phyloP scores from a whole-genome alignment of 2,113 vertebrate genomes.

The Puffinus mauretanicus region DNA sequence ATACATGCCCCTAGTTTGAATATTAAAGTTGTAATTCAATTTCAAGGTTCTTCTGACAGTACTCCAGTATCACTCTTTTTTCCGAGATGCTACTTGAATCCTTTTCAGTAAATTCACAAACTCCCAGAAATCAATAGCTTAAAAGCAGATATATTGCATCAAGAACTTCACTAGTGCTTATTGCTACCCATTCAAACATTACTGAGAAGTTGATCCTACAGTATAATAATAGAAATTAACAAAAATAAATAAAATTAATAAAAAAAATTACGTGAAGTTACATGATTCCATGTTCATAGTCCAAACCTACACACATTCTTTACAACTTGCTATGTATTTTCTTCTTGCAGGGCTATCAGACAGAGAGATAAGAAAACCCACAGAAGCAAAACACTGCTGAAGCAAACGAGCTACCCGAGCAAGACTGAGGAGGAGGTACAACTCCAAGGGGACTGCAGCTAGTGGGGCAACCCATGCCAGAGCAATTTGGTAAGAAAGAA shows the following conservation, averaged over 20 bases:
- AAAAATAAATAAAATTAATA: neutral
- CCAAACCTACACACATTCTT: neutral
- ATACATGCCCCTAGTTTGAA: slow-evolving; percentile 44
- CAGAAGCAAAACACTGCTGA: neutral
- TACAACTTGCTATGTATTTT: neutral
- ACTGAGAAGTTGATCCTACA: neutral
- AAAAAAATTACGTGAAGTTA: neutral
- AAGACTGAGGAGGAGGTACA: neutral
- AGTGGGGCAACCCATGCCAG: neutral
- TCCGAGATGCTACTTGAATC: neutral
- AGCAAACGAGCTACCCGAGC: neutral
- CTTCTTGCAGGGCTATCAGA: neutral
- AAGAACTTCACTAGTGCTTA: neutral
- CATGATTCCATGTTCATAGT: neutral
- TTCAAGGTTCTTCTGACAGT: slow-evolving; percentile 66
- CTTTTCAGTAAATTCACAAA: neutral
- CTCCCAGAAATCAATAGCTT: neutral
- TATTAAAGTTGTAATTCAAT: slow-evolving; percentile 62
- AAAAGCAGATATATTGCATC: neutral
- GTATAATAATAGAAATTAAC: neutral
- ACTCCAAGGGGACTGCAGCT: neutral
- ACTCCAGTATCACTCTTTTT: neutral
- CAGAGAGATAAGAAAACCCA: neutral
- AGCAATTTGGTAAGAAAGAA: neutral
- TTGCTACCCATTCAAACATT: neutral